Percentiles rank a stretch among this genome's conserved stretches.
phyloP scores from a whole-genome alignment of 2,888 invertebrate genomes.

The Agrotis segetum region DNA sequence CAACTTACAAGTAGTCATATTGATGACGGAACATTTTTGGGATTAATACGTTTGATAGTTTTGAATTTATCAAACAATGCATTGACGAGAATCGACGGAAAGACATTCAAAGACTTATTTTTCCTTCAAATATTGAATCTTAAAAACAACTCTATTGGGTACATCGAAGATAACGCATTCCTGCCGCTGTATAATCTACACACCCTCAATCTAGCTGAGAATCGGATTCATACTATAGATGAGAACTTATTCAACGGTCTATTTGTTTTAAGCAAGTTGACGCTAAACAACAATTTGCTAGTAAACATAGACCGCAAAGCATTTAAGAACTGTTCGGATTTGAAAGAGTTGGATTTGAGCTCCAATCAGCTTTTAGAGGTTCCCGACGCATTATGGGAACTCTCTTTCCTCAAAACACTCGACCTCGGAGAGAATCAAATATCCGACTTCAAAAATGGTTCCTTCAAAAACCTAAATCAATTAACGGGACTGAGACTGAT shows the following conservation, averaged over 20 bases:
- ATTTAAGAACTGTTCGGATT: constrained; percentile 96
- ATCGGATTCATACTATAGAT: constrained; percentile 95
- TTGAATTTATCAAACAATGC: constrained; percentile 96
- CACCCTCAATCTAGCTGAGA: constrained; percentile 97
- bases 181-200: constrained; percentile 96
- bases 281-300: constrained; percentile 96
- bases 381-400: constrained; percentile 95
- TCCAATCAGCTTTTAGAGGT: constrained; percentile 96
- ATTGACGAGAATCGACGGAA: constrained; percentile 95
- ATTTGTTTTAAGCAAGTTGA: constrained; percentile 95
- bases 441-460: constrained; percentile 95
- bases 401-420: constrained; percentile 96
- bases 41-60: constrained; percentile 95
- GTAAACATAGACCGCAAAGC: constrained; percentile 95
- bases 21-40: constrained; percentile 96
- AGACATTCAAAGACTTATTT: constrained; percentile 96
- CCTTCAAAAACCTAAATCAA: constrained; percentile 96
- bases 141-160: constrained; percentile 96
- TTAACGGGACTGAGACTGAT: constrained; percentile 96
- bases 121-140: constrained; percentile 96
- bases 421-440: constrained; percentile 98
- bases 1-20: constrained; percentile 96
- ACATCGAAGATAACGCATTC: constrained; percentile 97
- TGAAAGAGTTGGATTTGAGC: constrained; percentile 97
- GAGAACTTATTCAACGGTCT: constrained; percentile 96